These are phyloP conservation scores for Drosophila niveifrons DNA, from an alignment of 2,888 invertebrate genomes.

Conservation along the genomic window DNA sequence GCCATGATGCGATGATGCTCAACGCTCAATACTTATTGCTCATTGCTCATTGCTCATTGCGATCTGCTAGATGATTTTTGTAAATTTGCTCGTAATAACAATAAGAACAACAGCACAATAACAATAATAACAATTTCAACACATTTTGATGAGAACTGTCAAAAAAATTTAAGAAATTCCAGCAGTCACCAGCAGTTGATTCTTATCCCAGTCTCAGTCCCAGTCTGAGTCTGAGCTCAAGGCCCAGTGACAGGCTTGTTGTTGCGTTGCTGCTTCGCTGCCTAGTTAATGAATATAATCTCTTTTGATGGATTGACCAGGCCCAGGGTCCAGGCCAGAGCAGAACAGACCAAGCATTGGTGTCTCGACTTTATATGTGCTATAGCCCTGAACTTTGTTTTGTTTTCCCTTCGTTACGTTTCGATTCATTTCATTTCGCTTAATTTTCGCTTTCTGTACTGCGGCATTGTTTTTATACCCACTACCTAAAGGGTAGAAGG, in stretches of 20 bases:
- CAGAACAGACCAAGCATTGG: conserved; percentile 18
- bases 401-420: conserved; percentile 59
- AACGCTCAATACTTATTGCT: too few species aligned
- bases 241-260: conserved; percentile 4
- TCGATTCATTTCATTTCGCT: conserved; percentile 55
- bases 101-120: conserved; percentile 49
- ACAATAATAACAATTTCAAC: conserved; percentile 77
- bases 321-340: conserved; percentile 32
- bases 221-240: conserved; percentile 11
- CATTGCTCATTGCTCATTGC: conserved; percentile 35
- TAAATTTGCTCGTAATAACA: conserved; percentile 56
- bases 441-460: conserved; percentile 37
- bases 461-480: conserved; percentile 50
- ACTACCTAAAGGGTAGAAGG: too few species aligned
- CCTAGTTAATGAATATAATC: conserved; percentile 79
- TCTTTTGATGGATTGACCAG: conserved; percentile 79
- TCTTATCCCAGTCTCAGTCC: conserved; percentile 7
- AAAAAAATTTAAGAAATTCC: conserved; percentile 74
- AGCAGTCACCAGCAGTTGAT: conserved; percentile 38
- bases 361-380: conserved; percentile 19
- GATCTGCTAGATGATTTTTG: conserved; percentile 63
- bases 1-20: conserved; percentile 17
- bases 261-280: conserved; percentile 41
- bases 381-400: conserved; percentile 63
- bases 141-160: conserved; percentile 80